Evolutionary conservation across 2,797 vertebrate species (phyloP).

Genomic region (Pantherophis vulpinus): DNA sequence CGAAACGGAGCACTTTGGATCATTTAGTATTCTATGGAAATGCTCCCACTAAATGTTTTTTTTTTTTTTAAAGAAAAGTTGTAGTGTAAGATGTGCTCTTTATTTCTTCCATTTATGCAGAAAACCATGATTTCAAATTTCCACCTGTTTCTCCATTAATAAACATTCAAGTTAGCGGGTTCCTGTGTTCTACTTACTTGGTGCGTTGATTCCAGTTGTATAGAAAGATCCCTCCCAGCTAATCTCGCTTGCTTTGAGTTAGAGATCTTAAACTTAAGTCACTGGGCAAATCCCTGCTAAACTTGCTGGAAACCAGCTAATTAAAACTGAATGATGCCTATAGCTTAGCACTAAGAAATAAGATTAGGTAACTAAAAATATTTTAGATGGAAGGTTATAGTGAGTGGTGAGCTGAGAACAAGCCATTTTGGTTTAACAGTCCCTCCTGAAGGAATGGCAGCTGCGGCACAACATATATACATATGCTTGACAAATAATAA

Average conservation of each 20-base stretch:
- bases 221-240: background rate
- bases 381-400: background rate
- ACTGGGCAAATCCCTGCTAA: conserved; percentile 55
- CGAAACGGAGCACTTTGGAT: background rate
- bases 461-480: no score
- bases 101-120: background rate
- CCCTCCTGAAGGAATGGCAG: background rate
- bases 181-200: background rate
- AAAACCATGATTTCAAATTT: background rate
- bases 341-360: background rate
- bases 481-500: no score
- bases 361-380: background rate
- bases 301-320: background rate
- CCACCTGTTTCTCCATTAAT: background rate
- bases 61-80: background rate
- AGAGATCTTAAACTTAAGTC: background rate
- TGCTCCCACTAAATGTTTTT: background rate
- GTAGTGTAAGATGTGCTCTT: background rate
- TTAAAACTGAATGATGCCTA: conserved; percentile 19
- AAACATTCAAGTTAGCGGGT: background rate
- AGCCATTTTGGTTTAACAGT: background rate
- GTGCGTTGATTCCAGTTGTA: background rate
- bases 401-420: background rate
- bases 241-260: background rate
- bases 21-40: background rate